These are phyloP conservation scores for Cathartes aura DNA, from an alignment of 2,113 vertebrate species.

Conservation along the genomic window DNA sequence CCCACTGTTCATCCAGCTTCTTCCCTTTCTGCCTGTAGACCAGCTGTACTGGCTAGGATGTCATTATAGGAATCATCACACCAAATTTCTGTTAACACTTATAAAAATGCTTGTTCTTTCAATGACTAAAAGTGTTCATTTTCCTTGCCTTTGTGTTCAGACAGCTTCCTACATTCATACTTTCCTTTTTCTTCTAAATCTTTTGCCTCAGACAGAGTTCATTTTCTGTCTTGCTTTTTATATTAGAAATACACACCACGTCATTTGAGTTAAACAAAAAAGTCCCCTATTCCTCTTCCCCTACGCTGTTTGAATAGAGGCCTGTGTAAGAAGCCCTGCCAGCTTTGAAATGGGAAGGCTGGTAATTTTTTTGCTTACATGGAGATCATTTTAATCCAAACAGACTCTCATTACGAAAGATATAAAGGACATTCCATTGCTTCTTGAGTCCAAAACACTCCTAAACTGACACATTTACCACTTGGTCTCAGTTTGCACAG, in stretches of 20 bases:
- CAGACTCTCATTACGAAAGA: conserved; percentile 54
- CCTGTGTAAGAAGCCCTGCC: conserved; percentile 44
- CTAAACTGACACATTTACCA: conserved; percentile 48
- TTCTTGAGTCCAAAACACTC: conserved; percentile 32
- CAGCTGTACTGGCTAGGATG: conserved; percentile 17
- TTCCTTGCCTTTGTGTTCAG: conserved; percentile 55
- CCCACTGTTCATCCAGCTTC: not conserved
- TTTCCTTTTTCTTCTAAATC: conserved; percentile 45
- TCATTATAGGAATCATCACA: not conserved
- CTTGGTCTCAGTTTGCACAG: conserved; percentile 48
- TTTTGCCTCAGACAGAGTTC: conserved; percentile 35
- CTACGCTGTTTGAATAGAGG: conserved; percentile 39
- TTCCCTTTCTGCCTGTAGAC: not conserved
- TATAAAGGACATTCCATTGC: conserved; percentile 58
- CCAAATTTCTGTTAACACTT: conserved; percentile 42
- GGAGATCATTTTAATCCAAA: conserved; percentile 62
- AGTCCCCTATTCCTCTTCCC: conserved; percentile 44
- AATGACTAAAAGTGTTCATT: conserved; percentile 39
- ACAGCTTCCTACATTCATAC: conserved; percentile 49
- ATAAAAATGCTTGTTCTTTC: conserved; percentile 41
- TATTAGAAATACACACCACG: conserved; percentile 55
- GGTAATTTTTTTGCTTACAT: conserved; percentile 60
- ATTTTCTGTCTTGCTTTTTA: conserved; percentile 50
- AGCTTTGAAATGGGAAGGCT: conserved; percentile 53
- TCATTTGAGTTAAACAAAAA: conserved; percentile 57